Percentiles rank a stretch among this genome's conserved stretches.
Conservation (phyloP, 2,888 invertebrate genomes). For the Patella pellucida region DNA sequence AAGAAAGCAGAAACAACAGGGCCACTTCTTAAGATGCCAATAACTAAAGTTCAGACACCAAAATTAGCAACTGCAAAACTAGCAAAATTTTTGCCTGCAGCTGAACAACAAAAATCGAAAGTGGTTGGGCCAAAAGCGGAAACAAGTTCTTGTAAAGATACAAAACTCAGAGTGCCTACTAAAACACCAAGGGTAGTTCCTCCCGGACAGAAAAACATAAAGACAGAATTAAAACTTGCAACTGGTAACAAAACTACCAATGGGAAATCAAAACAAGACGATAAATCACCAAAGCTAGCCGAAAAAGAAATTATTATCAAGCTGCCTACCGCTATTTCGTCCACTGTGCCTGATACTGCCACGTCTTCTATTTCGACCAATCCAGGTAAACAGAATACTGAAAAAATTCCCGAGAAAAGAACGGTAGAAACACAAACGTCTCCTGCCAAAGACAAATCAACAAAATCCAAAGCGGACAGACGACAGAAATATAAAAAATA, state of each 20-base stretch:
- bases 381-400: conserved; percentile 5
- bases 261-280: not conserved
- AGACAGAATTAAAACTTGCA: conserved; percentile 1
- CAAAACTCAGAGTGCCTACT: not conserved
- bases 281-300: not conserved
- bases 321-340: not conserved
- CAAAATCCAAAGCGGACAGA: conserved; percentile 8
- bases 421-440: conserved; percentile 47
- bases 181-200: not conserved
- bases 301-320: not conserved
- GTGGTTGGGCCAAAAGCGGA: not conserved
- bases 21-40: not conserved
- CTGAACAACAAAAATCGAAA: not conserved
- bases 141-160: not conserved
- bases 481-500: conserved; percentile 23
- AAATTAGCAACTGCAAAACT: not conserved
- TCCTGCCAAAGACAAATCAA: conserved; percentile 15
- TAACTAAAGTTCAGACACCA: not conserved
- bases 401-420: conserved; percentile 27
- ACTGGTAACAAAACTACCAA: not conserved
- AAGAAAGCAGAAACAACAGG: not conserved
- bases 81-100: not conserved
- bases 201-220: not conserved
- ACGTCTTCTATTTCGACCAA: not conserved
- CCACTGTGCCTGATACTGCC: not conserved